A percentile compares a stretch with the other conserved stretches of the same genome.
Conservation (phyloP, 2,797 vertebrate species). For the Sebastes oblongus region DNA sequence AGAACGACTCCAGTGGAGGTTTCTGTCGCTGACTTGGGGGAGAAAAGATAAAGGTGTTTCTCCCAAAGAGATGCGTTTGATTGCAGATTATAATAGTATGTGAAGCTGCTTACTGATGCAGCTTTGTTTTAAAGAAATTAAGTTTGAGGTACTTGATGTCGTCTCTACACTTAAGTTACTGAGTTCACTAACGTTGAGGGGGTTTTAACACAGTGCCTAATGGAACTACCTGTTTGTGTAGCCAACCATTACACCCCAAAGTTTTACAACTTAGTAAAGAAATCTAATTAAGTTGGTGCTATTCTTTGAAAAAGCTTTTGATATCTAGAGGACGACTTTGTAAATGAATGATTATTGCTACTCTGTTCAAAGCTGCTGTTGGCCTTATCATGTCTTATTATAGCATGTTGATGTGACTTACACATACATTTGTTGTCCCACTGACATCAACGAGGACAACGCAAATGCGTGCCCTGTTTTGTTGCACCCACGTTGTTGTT, state of each 20-base stretch:
- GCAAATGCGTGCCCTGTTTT: conserved; percentile 25
- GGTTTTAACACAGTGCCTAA: conserved; percentile 74
- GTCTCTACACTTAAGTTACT: conserved; percentile 55
- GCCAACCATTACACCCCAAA: conserved; percentile 50
- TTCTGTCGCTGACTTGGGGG: conserved; percentile 31
- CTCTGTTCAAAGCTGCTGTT: conserved; percentile 40
- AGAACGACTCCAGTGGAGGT: conserved; percentile 35
- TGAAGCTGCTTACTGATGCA: conserved; percentile 33
- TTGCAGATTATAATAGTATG: conserved; percentile 36
- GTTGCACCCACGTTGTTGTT: conserved; percentile 41
- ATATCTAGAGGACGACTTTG: conserved; percentile 32
- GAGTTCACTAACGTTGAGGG: conserved; percentile 49
- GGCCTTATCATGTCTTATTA: conserved; percentile 31
- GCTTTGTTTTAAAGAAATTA: conserved; percentile 35
- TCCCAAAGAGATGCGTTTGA: conserved; percentile 48
- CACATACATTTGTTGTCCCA: conserved; percentile 5
- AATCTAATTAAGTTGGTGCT: conserved; percentile 73
- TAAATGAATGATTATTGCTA: conserved; percentile 38
- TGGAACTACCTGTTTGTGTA: conserved; percentile 45
- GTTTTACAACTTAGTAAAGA: conserved; percentile 41
- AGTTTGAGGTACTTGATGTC: conserved; percentile 28
- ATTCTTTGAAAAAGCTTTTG: conserved; percentile 49
- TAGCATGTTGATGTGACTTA: conserved; percentile 50
- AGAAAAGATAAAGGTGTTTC: conserved; percentile 3
- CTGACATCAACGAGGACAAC: not conserved